Evolutionary conservation across 2,797 vertebrate genomes (phyloP), one percentile per base, ranked within the genome.

Genomic region (Melanotaenia maccullochi): DNA sequence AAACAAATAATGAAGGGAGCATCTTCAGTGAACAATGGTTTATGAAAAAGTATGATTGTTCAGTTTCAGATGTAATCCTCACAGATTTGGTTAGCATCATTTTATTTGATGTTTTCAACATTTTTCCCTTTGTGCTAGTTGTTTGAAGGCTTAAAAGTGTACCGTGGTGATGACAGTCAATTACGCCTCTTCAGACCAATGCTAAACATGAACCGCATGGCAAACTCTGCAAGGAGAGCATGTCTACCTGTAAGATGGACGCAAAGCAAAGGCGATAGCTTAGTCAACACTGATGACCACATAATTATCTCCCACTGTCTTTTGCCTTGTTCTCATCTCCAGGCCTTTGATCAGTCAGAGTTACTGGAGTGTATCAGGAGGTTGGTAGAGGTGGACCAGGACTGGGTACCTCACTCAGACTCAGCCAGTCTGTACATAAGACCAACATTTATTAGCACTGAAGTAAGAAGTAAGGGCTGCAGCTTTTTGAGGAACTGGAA

Each of bases 111-210:
- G 14, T 33, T 61, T 55, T 44, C 24, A 28, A 1, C 24, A 4
- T 38, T 51, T 30, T 32, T 30, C n/a, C 55, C 6, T 68, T 52
- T 52, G 51, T 55, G 24, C 18, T 79, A 98, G 97, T 54, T 98
- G 55, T 98, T 97, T 36, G 96, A 99, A 90, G 96, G 97, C 16
- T 69, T 97, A 93, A 98, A 97, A 86, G 97, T 93, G 0, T 98
- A 96, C 67, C 92, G 96, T 18, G 97, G 96, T 1, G 91, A 92
- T 1, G 97, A 97, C 68, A 83, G 91, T 68, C 94, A 87, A 73
- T 90, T 97, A 60, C 95, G 95, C 36, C 88, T 98, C 35, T 98
- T 98, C 86, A 94, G 97, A 18, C 97, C 97, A 0, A 74, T 91
- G 67, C 93, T 98, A 65, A 97, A 98, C 92, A 96, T 97, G 95